Percentiles rank a stretch among this genome's conserved stretches.
phyloP scores from a whole-genome alignment of 2,888 invertebrate genomes.

The Leptinotarsa peninsularis region DNA sequence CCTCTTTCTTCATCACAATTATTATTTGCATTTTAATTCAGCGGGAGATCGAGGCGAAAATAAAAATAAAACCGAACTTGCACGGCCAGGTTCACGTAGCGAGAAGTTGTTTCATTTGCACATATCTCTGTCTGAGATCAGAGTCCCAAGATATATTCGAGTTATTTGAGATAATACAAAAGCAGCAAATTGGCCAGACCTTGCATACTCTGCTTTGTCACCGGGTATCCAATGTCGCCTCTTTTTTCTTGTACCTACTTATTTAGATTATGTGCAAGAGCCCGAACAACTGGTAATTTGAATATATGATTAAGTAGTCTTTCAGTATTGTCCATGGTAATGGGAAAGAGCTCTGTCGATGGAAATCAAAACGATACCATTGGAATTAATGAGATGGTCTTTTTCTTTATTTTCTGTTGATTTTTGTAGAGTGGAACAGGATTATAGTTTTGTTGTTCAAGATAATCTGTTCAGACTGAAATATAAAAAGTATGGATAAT shows the following conservation, averaged over 20 bases:
- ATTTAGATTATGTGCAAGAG: slow-evolving; percentile 18
- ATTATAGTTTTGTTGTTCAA: too few relatives aligned
- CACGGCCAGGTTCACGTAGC: slow-evolving; percentile 51
- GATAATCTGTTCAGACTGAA: too few relatives aligned
- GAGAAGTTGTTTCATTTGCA: slow-evolving; percentile 52
- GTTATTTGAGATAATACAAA: slow-evolving; percentile 54
- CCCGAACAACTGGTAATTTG: slow-evolving; percentile 24
- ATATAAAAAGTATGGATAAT: too few relatives aligned
- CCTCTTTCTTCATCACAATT: slow-evolving; percentile 44
- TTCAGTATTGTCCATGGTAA: slow-evolving; percentile 4
- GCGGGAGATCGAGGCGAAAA: slow-evolving; percentile 42
- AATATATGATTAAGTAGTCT: slow-evolving; percentile 24
- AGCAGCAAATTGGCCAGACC: slow-evolving; percentile 54
- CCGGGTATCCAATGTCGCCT: slow-evolving; percentile 27
- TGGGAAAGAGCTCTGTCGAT: slow-evolving; percentile 1
- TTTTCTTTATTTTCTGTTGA: too few relatives aligned
- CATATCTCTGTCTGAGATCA: slow-evolving; percentile 54
- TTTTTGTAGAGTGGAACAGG: too few relatives aligned
- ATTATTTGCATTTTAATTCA: slow-evolving; percentile 53
- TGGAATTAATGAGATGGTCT: background rate
- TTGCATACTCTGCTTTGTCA: slow-evolving; percentile 44
- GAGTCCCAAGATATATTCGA: slow-evolving; percentile 53
- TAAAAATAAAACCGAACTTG: slow-evolving; percentile 40
- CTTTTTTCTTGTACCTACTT: slow-evolving; percentile 12
- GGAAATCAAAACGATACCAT: background rate